phyloP scores from a whole-genome alignment of 2,113 vertebrate species.

The Agapornis roseicollis region DNA sequence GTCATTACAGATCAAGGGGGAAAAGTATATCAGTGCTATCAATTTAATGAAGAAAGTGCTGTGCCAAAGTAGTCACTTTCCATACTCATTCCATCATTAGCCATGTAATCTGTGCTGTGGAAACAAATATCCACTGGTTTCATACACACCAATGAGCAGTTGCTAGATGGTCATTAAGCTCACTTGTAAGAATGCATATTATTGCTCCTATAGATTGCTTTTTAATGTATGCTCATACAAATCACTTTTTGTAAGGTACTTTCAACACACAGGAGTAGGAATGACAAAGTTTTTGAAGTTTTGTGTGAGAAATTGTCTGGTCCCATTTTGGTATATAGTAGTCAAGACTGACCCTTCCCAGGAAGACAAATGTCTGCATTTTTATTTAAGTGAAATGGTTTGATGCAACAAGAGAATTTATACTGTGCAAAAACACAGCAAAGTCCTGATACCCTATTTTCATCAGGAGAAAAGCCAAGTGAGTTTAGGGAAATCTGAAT shows the following conservation, averaged over 20 bases:
- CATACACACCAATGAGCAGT: not conserved
- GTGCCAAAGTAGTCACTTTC: not conserved
- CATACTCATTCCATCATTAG: not conserved
- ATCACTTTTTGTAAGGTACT: not conserved
- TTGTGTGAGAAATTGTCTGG: not conserved
- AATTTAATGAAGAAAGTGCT: rapidly evolving
- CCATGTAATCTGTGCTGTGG: not conserved
- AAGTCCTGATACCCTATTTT: not conserved
- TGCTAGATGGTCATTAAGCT: not conserved
- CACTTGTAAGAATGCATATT: not conserved
- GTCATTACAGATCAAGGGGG: not conserved
- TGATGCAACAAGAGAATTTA: not conserved
- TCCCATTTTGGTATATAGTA: not conserved
- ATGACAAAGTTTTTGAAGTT: not conserved
- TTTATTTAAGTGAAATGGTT: not conserved
- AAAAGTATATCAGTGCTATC: not conserved
- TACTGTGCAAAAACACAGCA: not conserved
- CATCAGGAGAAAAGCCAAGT: not conserved
- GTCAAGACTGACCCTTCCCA: not conserved
- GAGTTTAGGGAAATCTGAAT: not conserved
- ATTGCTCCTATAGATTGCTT: not conserved
- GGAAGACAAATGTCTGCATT: not conserved
- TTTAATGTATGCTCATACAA: not conserved
- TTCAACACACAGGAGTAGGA: not conserved
- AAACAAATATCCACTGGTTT: not conserved